Conservation (phyloP, 2,113 vertebrate genomes). For the Gorsachius goisagi region DNA sequence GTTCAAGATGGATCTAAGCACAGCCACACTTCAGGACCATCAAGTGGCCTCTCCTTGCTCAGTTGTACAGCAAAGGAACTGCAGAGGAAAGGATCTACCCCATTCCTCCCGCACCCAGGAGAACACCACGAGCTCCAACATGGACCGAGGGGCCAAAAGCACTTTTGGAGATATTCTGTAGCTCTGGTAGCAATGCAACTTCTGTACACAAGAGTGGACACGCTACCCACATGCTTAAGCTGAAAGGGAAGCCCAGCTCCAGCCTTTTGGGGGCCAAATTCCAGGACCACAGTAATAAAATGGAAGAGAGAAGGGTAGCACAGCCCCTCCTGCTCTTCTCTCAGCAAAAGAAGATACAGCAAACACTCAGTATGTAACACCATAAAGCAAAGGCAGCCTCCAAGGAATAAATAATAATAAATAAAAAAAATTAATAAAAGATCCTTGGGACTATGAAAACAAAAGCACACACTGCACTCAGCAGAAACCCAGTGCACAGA, state of each 20-base stretch:
- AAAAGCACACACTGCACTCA: background rate
- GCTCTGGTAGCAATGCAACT: background rate
- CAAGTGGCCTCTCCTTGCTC: background rate
- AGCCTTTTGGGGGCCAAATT: background rate
- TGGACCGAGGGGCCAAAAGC: background rate
- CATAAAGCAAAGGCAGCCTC: background rate
- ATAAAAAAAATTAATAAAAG: background rate
- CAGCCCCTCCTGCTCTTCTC: background rate
- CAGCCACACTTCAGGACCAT: accelerated
- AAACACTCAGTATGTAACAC: background rate
- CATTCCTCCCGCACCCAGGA: background rate
- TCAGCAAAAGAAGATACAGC: background rate
- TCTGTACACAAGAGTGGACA: background rate
- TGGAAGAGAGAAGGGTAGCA: background rate
- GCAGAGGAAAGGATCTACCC: background rate
- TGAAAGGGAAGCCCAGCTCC: background rate
- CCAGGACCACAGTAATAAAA: background rate
- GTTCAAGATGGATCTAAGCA: background rate
- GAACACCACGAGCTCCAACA: background rate
- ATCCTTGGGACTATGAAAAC: background rate
- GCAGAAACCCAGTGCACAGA: background rate
- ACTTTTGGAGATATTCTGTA: background rate
- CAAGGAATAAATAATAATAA: background rate
- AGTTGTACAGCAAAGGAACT: background rate
- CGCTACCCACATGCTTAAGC: accelerated